Percentiles rank a stretch among this genome's conserved stretches.
phyloP scores from a whole-genome alignment of 2,888 invertebrate genomes.

The Metallyticus violacea region DNA sequence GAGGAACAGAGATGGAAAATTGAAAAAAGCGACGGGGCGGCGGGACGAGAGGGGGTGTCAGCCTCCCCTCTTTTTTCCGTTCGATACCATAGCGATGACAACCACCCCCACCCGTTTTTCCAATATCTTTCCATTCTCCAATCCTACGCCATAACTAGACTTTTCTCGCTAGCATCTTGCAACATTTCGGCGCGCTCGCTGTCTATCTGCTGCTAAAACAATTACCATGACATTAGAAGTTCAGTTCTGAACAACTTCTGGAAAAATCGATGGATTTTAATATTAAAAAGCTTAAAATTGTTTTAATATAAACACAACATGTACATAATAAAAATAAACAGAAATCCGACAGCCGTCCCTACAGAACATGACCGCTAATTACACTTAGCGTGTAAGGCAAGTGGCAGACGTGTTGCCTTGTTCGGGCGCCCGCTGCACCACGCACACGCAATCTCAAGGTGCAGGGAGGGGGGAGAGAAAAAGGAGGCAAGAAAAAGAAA shows the following conservation, averaged over 20 bases:
- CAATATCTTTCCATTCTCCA: too few relatives aligned
- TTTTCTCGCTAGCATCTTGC: background rate
- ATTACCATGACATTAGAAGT: too few relatives aligned
- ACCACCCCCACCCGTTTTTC: too few relatives aligned
- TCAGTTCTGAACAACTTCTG: too few relatives aligned
- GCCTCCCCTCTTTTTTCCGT: background rate
- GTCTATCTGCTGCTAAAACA: too few relatives aligned
- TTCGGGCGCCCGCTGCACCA: background rate
- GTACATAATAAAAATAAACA: too few relatives aligned
- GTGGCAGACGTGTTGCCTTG: background rate
- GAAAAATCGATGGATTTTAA: too few relatives aligned
- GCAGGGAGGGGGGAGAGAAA: slow-evolving; percentile 23
- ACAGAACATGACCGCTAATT: too few relatives aligned
- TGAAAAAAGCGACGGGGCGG: background rate
- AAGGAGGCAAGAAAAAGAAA: background rate
- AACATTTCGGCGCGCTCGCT: background rate
- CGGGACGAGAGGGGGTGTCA: background rate
- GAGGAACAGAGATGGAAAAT: background rate
- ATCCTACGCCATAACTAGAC: background rate
- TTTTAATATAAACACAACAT: too few relatives aligned
- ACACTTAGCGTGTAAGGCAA: background rate
- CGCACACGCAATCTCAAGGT: slow-evolving; percentile 29
- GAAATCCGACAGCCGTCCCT: too few relatives aligned
- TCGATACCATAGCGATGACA: background rate
- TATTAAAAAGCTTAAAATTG: too few relatives aligned